A percentile compares a stretch with the other conserved stretches of the same genome.
Evolutionary conservation across 2,113 vertebrate species (phyloP).

Genomic region (Sylvia atricapilla): DNA sequence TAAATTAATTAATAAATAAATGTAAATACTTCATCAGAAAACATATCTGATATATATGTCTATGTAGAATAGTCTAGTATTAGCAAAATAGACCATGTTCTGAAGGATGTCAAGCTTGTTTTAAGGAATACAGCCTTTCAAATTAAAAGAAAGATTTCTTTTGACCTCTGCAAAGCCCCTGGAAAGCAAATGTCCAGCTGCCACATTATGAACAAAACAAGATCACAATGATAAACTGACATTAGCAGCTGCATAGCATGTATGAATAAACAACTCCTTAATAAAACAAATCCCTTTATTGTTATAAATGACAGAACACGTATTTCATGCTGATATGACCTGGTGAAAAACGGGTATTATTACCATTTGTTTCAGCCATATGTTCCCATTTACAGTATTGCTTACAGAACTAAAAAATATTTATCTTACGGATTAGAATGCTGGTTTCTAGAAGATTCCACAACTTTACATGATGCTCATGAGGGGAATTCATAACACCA

Average conservation of each 20-base stretch:
- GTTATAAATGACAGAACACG: constrained; percentile 35
- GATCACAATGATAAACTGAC: constrained; percentile 40
- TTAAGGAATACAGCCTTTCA: background rate
- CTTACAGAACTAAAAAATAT: constrained; percentile 53
- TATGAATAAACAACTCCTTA: constrained; percentile 51
- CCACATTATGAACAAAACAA: constrained; percentile 2
- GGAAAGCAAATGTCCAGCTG: constrained; percentile 28
- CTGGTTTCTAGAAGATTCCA: constrained; percentile 14
- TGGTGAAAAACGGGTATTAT: constrained; percentile 30
- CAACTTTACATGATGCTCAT: background rate
- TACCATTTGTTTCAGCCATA: constrained; percentile 33
- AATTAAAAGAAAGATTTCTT: background rate
- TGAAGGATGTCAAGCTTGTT: background rate
- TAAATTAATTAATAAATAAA: too few relatives aligned
- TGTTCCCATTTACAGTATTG: constrained; percentile 40
- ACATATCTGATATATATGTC: background rate
- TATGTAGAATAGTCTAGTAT: background rate
- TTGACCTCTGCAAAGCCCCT: background rate
- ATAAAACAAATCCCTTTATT: constrained; percentile 42
- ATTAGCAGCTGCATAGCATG: constrained; percentile 36
- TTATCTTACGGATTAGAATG: constrained; percentile 41
- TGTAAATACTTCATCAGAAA: background rate
- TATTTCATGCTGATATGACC: constrained; percentile 34
- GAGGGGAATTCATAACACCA: background rate
- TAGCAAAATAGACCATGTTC: background rate